Evolutionary conservation across 2,113 vertebrate genomes (phyloP).

Genomic region (Chitala chitala): DNA sequence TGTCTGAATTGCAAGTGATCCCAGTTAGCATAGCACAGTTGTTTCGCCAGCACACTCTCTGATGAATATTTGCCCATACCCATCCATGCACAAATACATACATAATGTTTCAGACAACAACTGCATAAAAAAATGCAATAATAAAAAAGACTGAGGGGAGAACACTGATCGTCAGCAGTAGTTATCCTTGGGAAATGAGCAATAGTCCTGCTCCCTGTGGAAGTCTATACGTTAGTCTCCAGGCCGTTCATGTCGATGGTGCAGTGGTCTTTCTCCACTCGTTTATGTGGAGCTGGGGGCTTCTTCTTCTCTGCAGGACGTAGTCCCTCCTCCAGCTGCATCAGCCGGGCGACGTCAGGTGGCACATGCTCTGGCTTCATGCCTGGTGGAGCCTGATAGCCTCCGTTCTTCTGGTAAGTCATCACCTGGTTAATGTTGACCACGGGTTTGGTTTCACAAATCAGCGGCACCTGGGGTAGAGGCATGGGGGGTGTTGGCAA

Average conservation of each 20-base stretch:
- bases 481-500: background rate
- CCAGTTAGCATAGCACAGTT: background rate
- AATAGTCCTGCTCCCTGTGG: conserved; percentile 6
- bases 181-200: conserved; percentile 3
- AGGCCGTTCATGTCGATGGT: conserved; percentile 89
- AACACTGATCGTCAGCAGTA: conserved; percentile 3
- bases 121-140: conserved; percentile 12
- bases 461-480: conserved; percentile 73
- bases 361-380: conserved; percentile 65
- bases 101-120: conserved; percentile 10
- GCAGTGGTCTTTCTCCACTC: conserved; percentile 73
- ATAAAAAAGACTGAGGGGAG: conserved; percentile 6
- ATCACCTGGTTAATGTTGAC: conserved; percentile 69
- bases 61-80: background rate
- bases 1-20: background rate
- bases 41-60: background rate
- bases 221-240: conserved; percentile 73
- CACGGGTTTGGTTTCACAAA: conserved; percentile 76
- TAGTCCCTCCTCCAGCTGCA: conserved; percentile 76
- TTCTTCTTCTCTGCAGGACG: conserved; percentile 62
- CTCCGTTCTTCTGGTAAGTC: conserved; percentile 84
- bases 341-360: conserved; percentile 65
- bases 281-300: conserved; percentile 56
- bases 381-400: conserved; percentile 53
- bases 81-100: background rate